phyloP scores from a whole-genome alignment of 2,113 vertebrate species.

The Pedetes capensis region DNA sequence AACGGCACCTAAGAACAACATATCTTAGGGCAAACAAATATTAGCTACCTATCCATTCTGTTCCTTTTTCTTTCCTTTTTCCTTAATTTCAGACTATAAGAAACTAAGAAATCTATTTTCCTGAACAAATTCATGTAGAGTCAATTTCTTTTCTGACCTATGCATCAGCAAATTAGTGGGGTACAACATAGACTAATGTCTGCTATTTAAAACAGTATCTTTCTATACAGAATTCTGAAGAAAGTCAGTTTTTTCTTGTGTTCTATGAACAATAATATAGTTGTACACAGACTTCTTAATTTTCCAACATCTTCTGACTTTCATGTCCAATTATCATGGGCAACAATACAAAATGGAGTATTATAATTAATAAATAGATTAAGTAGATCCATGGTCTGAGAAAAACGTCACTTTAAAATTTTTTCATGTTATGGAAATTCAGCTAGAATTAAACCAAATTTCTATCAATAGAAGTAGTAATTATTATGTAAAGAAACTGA shows the following conservation, averaged over 20 bases:
- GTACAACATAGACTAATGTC: background rate
- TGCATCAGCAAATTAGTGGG: background rate
- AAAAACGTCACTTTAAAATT: background rate
- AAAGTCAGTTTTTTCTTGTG: background rate
- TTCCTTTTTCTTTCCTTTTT: background rate
- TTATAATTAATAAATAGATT: slow-evolving; percentile 1
- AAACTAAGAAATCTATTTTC: background rate
- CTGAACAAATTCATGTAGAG: background rate
- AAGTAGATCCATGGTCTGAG: background rate
- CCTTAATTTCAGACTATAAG: background rate
- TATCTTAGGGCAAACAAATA: background rate
- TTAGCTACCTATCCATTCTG: background rate
- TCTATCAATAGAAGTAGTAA: background rate
- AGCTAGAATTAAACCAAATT: background rate
- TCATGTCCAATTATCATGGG: background rate
- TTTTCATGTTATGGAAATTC: background rate
- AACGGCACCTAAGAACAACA: no score
- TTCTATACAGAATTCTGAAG: background rate
- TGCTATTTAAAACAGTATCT: background rate
- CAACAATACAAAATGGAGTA: background rate
- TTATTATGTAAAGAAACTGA: background rate
- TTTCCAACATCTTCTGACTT: slow-evolving; percentile 16
- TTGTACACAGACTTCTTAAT: background rate
- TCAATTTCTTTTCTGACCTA: background rate
- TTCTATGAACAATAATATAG: background rate